phyloP scores from a whole-genome alignment of 2,113 vertebrate species.

The Protobothrops mucrosquamatus region DNA sequence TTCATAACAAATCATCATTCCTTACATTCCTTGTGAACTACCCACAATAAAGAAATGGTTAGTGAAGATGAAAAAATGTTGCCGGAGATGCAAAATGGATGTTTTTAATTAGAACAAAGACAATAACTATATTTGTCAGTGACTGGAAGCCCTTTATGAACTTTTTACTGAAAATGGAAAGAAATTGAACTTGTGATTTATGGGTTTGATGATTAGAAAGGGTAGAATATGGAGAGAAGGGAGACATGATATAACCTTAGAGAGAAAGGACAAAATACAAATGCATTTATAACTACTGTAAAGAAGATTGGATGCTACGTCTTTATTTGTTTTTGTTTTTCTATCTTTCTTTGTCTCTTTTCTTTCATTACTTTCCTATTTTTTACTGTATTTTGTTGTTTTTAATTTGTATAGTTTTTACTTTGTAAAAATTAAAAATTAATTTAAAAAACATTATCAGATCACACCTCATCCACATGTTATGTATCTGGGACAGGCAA shows the following conservation, averaged over 20 bases:
- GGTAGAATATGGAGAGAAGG: background rate
- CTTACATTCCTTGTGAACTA: background rate
- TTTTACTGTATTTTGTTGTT: background rate
- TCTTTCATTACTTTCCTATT: background rate
- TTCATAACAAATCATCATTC: background rate
- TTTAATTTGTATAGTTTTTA: background rate
- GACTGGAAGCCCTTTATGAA: background rate
- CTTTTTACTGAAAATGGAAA: background rate
- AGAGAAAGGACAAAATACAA: background rate
- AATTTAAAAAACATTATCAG: background rate
- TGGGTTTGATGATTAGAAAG: background rate
- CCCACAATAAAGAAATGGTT: background rate
- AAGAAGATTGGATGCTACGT: background rate
- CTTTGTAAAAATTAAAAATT: background rate
- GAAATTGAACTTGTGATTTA: background rate
- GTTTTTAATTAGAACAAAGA: background rate
- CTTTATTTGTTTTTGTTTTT: background rate
- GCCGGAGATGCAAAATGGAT: background rate
- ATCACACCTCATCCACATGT: background rate
- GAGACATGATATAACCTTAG: background rate
- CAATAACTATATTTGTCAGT: background rate
- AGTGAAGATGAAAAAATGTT: background rate
- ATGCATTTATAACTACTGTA: background rate
- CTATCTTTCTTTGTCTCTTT: background rate
- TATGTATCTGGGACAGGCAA: background rate